phyloP scores from a whole-genome alignment of 2,113 vertebrate species.

The Sialia sialis region DNA sequence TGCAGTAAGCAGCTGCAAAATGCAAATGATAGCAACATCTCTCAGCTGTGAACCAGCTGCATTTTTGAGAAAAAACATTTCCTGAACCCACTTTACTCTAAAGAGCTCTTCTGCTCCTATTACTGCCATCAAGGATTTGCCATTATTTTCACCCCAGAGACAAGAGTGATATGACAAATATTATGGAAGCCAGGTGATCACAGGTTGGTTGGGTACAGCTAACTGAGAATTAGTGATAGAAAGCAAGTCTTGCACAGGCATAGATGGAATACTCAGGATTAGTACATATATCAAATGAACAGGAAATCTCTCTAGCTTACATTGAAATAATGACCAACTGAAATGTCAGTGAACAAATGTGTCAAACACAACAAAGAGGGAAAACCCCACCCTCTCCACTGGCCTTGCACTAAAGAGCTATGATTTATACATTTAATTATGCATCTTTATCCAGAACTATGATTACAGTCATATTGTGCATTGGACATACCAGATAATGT shows the following conservation, averaged over 20 bases:
- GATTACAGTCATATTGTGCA: neutral
- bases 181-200: neutral
- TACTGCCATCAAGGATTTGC: neutral
- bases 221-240: neutral
- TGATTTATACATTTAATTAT: neutral
- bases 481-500: slow-evolving; percentile 85
- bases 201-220: neutral
- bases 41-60: neutral
- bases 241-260: neutral
- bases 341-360: neutral
- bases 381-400: neutral
- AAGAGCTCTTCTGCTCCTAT: neutral
- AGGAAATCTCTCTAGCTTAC: neutral
- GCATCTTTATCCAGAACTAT: slow-evolving; percentile 32
- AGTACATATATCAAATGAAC: neutral
- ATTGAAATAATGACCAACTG: neutral
- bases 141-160: neutral
- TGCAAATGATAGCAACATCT: neutral
- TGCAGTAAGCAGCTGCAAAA: slow-evolving; percentile 11
- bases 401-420: neutral
- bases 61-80: neutral
- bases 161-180: neutral
- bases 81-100: neutral
- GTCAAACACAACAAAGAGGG: neutral
- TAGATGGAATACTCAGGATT: neutral